Evolutionary conservation across 2,888 invertebrate genomes (phyloP), one percentile per base, ranked within the genome.

Genomic region (Nipponacmea schrenckii): DNA sequence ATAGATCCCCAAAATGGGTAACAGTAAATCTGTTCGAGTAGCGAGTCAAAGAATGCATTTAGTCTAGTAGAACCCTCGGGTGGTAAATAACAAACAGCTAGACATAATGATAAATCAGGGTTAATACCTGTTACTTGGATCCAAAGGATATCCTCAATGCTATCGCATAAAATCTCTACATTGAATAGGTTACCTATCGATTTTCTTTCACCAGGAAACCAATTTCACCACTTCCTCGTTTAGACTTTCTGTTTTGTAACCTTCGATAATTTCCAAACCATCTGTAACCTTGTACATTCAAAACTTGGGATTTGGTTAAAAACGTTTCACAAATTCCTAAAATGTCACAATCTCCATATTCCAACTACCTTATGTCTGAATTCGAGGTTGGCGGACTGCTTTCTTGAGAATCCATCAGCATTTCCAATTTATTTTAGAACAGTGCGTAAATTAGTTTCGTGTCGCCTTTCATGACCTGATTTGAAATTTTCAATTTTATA

Each of bases 1-100:
- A 45, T 4, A 72, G 26, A 68, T 66, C 66, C 15, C 72, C 69
- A 65, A 65, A 64, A 45, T 56, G 68, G 72, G 64, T 69, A 72
- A 12, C 31, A 26, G 64, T 68, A 69, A 17, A 72, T 15, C 14
- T 69, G 65, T 69, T 64, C 62, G 4, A 68, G 62, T 45, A 68
- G 62, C 5, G 20, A 31, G 12, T 31, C 24, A 44, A 56, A 68
- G 62, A 68, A 68, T 14, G 5, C 14, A n/a, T 44, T 39, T 12
- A 24, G 27, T 31, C 56, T 56, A 56, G 39, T 62, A 3, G 62
- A 62, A 62, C 56, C 62, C 20, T 62, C 63, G 2, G 68, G 44
- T 17, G 68, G 68, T 26, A 68, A 27, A 62, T 44, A 68, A 68
- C 62, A 62, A 17, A 62, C 68, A 62, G 39, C 56, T 26, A 67